A percentile compares a stretch with the other conserved stretches of the same genome.
These are phyloP conservation scores for Luehdorfia chinensis DNA, from an alignment of 1,140 invertebrate genomes.

Conservation along the genomic window DNA sequence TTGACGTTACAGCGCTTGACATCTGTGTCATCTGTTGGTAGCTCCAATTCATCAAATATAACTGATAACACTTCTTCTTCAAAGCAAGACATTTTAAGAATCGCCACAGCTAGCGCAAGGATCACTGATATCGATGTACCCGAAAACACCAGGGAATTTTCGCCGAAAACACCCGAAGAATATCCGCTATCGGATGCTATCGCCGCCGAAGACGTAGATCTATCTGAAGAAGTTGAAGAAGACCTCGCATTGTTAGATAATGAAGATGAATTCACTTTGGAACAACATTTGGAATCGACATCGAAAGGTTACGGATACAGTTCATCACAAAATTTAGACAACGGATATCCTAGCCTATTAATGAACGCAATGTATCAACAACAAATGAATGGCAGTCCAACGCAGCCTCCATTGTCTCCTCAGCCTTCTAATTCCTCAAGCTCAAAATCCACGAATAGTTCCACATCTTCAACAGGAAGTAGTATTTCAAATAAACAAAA, in stretches of 20 bases:
- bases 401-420: conserved; percentile 60
- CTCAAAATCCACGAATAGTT: conserved; percentile 69
- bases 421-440: conserved; percentile 60
- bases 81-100: conserved; percentile 77
- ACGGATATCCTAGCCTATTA: conserved; percentile 78
- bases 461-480: conserved; percentile 74
- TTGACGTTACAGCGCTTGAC: conserved; percentile 86
- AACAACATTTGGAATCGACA: conserved; percentile 71
- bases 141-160: conserved; percentile 56
- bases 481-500: conserved; percentile 77
- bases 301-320: conserved; percentile 66
- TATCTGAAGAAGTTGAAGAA: conserved; percentile 80
- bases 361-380: conserved; percentile 80
- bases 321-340: conserved; percentile 76
- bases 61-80: conserved; percentile 50
- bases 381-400: conserved; percentile 70
- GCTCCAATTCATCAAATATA: conserved; percentile 45
- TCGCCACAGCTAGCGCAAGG: conserved; percentile 77
- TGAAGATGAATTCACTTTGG: conserved; percentile 77
- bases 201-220: conserved; percentile 78
- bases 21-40: conserved; percentile 71
- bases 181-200: conserved; percentile 66
- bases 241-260: conserved; percentile 79
- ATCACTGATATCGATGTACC: conserved; percentile 79
- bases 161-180: conserved; percentile 71